Percentiles rank a stretch among this genome's conserved stretches.
phyloP scores from a whole-genome alignment of 1,140 invertebrate genomes.

The Caerostris darwini region DNA sequence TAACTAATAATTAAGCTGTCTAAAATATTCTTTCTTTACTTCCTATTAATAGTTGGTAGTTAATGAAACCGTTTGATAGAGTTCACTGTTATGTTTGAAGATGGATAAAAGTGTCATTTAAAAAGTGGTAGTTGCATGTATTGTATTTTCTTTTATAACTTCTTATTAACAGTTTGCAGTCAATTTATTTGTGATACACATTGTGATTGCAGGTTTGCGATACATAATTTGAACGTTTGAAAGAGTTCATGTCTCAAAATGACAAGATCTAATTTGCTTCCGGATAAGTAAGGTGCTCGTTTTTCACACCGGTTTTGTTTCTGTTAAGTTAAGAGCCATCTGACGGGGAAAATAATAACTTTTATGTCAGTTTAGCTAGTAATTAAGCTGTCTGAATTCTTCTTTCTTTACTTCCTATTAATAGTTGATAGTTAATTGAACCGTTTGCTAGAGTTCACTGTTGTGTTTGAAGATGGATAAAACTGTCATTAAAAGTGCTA shows the following conservation, averaged over 20 bases:
- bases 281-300: background rate
- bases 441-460: too few relatives aligned
- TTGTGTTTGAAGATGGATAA: too few relatives aligned
- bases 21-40: background rate
- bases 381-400: background rate
- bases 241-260: constrained; percentile 5
- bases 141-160: too few relatives aligned
- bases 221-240: too few relatives aligned
- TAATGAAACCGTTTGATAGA: background rate
- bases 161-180: too few relatives aligned
- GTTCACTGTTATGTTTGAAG: background rate
- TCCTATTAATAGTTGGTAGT: too few relatives aligned
- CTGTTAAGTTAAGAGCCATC: background rate
- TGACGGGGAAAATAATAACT: background rate
- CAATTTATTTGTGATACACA: too few relatives aligned
- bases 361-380: background rate
- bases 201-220: too few relatives aligned
- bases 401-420: too few relatives aligned
- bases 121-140: too few relatives aligned
- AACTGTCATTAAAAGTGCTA: background rate
- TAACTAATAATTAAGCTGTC: background rate
- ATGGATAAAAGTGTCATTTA: background rate
- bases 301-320: background rate
- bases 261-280: background rate
- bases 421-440: too few relatives aligned